These are phyloP conservation scores for Melolontha melolontha DNA, from an alignment of 2,888 invertebrate genomes.

Conservation along the genomic window DNA sequence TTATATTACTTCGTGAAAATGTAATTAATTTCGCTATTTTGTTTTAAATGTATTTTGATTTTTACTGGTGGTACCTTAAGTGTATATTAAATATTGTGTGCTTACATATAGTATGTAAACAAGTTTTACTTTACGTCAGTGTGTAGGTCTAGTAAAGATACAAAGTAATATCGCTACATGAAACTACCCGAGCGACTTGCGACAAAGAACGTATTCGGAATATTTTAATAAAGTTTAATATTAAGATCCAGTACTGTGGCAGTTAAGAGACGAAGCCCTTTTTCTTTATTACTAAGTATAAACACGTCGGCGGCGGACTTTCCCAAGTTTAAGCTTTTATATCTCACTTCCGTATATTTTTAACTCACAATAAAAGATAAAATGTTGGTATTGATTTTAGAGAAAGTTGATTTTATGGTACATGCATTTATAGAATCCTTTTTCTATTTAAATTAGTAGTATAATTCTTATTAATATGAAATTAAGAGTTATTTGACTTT, in stretches of 20 bases:
- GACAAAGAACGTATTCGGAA: slow-evolving; percentile 28
- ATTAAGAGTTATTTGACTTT: no score
- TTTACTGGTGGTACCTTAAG: no score
- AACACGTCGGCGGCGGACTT: slow-evolving; percentile 27
- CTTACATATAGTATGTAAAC: not conserved
- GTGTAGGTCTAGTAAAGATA: slow-evolving; percentile 1
- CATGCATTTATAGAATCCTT: no score
- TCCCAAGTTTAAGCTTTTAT: slow-evolving; percentile 18
- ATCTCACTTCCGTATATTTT: slow-evolving; percentile 1
- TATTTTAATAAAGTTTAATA: slow-evolving; percentile 36
- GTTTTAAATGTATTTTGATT: no score
- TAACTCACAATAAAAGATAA: no score
- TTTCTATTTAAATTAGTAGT: no score
- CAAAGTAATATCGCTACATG: slow-evolving; percentile 14
- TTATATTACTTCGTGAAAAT: no score
- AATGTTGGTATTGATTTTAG: no score
- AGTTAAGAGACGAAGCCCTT: slow-evolving; percentile 23
- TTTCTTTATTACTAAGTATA: slow-evolving; percentile 27
- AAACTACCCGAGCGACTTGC: slow-evolving; percentile 9
- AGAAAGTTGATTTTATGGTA: no score
- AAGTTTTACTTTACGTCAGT: not conserved
- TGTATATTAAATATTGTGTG: not conserved
- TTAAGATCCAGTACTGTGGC: slow-evolving; percentile 20
- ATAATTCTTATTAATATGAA: no score
- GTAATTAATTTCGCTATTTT: no score